Evolutionary conservation across 92 coral and sea anemone species (phyloP).

Genomic region (Galaxea fascicularis): DNA sequence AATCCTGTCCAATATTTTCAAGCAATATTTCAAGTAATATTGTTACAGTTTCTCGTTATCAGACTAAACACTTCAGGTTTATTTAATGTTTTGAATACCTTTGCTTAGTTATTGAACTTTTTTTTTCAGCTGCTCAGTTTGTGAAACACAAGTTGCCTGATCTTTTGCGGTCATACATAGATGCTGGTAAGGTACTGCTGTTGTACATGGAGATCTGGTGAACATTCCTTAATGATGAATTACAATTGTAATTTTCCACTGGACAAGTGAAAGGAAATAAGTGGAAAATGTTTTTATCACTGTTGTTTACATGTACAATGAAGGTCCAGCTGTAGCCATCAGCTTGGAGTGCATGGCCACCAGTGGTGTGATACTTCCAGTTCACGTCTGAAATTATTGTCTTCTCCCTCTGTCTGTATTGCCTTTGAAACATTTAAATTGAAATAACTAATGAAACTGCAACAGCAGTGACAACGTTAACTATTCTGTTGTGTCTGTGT

Average conservation of each 20-base stretch:
- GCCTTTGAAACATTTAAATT: too few relatives aligned
- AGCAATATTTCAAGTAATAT: not conserved
- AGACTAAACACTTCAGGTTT: not conserved
- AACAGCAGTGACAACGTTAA: not conserved
- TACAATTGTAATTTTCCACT: too few relatives aligned
- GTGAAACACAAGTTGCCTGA: slow-evolving; percentile 98
- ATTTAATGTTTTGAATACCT: not conserved
- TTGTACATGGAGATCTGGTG: not conserved
- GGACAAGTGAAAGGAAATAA: too few relatives aligned
- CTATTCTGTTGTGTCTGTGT: not conserved
- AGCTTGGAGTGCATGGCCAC: too few relatives aligned
- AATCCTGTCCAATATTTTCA: not conserved
- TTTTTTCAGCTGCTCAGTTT: slow-evolving; percentile 86
- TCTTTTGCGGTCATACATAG: slow-evolving; percentile 91
- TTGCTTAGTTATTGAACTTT: not conserved
- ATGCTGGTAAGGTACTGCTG: slow-evolving; percentile 75
- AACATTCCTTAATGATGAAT: not conserved
- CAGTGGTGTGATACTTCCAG: too few relatives aligned
- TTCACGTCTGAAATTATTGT: too few relatives aligned
- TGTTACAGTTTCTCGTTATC: not conserved
- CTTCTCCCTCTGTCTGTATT: too few relatives aligned
- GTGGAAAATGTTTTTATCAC: too few relatives aligned
- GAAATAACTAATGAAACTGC: too few relatives aligned
- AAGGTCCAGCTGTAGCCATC: too few relatives aligned
- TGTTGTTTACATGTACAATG: too few relatives aligned